Evolutionary conservation across 1,140 invertebrate genomes (phyloP), one percentile per base, ranked within the genome.

Genomic region (Monochamus saltuarius): DNA sequence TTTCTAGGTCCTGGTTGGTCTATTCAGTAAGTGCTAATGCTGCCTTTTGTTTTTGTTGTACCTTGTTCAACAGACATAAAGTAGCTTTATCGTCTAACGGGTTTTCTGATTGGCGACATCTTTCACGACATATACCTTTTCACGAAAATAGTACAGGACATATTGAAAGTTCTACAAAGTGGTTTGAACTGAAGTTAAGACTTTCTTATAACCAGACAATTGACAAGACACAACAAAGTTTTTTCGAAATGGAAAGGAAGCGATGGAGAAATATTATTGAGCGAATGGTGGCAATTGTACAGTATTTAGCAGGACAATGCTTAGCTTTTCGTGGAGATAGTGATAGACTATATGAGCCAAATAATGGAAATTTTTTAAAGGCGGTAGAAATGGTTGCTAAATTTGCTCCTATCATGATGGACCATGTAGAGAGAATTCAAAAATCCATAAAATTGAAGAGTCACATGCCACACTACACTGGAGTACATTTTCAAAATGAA

Each of bases 281-380:
- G 17, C 38, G 52, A 54, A 22, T 54, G 40, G 29, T 54, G 40
- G 38, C 39, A n/a, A 54, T 54, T 34, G 36, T 54, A 54, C 38
- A 54, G 22, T 54, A 16, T 39, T 39, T 54, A 54, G 38, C 37
- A 22, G 19, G 40, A 54, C 52, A 54, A 39, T 54, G 36, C 40
- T 54, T 54, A 40, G 52, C 52, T 39, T 54, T 54, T 54, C 38
- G 52, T 40, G 52, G 52, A 54, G 38, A 13, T 13, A 40, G n/a
- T 19, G 40, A 42, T 54, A 54, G 22, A 54, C 40, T 40, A 16
- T 54, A 40, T 54, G 36, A 54, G 39, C 52, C 16, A 42, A 54
- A 54, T 54, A 54, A 54, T 54, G 52, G 36, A 54, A 54, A 54
- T 54, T 54, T 40, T 54, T 54, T 54, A 14, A 36, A 54, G 37